Percentiles rank a stretch among this genome's conserved stretches.
Conservation (phyloP, 2,888 invertebrate genomes). For the Pegoplata infirma region DNA sequence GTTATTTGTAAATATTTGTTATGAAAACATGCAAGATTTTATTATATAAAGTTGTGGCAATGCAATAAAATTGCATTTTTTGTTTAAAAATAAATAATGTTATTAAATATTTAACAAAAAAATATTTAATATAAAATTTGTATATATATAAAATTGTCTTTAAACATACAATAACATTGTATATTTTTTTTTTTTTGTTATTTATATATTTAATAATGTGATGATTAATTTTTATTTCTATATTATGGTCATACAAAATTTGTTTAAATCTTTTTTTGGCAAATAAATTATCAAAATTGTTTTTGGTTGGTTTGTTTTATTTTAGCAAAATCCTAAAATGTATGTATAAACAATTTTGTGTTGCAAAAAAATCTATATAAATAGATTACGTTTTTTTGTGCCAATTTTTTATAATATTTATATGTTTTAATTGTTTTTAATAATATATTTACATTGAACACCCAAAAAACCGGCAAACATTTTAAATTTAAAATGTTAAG, state of each 20-base stretch:
- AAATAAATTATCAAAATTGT: conserved; percentile 38
- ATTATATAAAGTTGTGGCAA: neutral
- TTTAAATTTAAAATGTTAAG: neutral
- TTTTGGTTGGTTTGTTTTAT: conserved; percentile 34
- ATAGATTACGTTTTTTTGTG: conserved; percentile 56
- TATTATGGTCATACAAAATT: neutral
- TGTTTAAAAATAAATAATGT: too few relatives aligned
- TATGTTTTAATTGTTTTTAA: neutral
- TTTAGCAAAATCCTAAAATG: conserved; percentile 26
- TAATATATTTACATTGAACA: too few relatives aligned
- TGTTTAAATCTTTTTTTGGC: conserved; percentile 9
- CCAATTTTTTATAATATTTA: conserved; percentile 37
- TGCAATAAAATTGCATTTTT: conserved; percentile 16
- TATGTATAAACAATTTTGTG: neutral
- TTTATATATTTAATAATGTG: conserved; percentile 8
- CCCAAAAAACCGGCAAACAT: neutral
- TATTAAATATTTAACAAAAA: neutral
- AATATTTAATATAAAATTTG: neutral
- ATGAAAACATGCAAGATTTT: neutral
- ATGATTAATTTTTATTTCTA: conserved; percentile 14
- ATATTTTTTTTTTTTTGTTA: conserved; percentile 1
- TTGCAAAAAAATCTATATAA: conserved; percentile 7
- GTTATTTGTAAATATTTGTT: conserved; percentile 22
- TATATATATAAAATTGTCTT: neutral
- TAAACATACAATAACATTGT: neutral